Base-by-base conservation (phyloP, 2,113 vertebrate genomes). In the Toxotes chatareus region DNA sequence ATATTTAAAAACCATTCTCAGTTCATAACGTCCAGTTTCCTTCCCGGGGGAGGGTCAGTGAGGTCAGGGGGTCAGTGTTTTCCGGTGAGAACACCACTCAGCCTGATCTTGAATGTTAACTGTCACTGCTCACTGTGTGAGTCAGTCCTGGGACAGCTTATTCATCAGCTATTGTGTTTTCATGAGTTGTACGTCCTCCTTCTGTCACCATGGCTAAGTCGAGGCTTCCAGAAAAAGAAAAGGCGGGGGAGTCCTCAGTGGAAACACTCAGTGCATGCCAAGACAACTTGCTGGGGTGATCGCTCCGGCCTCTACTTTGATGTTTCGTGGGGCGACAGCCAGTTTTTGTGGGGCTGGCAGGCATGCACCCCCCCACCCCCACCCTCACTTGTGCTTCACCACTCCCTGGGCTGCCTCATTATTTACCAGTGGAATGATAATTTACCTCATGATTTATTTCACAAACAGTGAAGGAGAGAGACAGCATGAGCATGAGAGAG, bases 201-300 rank as follows among this genome's bases (percentile, higher is more conserved):
- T 89, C 89, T 92, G 91, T 90, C 91, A 67, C 38, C 63, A 46
- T 0, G 59, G 81, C 76, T 84, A 36, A 88, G 80, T 76, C 68
- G 72, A 59, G 62, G 80, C 76, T 68, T 88, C 76, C 53, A 74
- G 53, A 80, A 76, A 82, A 62, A 79, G 68, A 79, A 76, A 79
- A 75, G 71, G 71, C 36, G 51, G 75, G 68, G 80, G 80, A 71
- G 83, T 61, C 73, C 82, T 61, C 79, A 19, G 79, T 67, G 86
- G 73, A 86, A 88, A 87, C 74, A 66, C 49, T 76, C 49, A 23
- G 80, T 2, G 55, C 62, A 71, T n/a, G 59, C 66, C 68, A 84
- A 79, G 82, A 75, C 71, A 49, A 85, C 89, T 82, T 86, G 91
- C 87, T 82, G 88, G 60, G 69, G 68, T 56, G 70, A 38, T 59